phyloP scores from a whole-genome alignment of 2,113 vertebrate species.

The Microtus ochrogaster region DNA sequence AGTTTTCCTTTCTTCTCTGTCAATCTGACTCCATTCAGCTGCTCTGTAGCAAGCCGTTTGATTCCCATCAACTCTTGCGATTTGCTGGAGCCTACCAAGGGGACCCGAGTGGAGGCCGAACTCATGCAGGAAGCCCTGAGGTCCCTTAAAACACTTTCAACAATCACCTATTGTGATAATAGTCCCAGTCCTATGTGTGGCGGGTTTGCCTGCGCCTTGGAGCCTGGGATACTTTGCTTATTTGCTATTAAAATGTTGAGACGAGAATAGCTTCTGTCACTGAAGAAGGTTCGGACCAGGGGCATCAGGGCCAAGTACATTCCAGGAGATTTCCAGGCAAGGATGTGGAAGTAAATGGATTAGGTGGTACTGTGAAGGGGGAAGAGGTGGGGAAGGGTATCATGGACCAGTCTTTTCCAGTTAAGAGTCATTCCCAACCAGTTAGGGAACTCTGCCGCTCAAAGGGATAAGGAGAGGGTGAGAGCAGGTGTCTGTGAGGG shows the following conservation, averaged over 20 bases:
- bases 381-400: background rate
- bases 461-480: background rate
- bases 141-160: constrained; percentile 78
- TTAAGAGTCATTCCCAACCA: background rate
- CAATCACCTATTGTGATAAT: constrained; percentile 76
- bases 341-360: constrained; percentile 28
- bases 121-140: constrained; percentile 74
- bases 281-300: background rate
- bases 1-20: constrained; percentile 78
- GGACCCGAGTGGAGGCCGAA: constrained; percentile 68
- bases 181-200: background rate
- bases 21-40: constrained; percentile 76
- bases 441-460: background rate
- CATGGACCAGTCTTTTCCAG: background rate
- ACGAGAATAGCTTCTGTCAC: constrained; percentile 46
- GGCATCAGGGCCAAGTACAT: background rate
- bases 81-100: constrained; percentile 74
- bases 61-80: constrained; percentile 75
- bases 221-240: constrained; percentile 62
- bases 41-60: constrained; percentile 74
- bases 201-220: constrained; percentile 7
- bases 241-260: constrained; percentile 53
- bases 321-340: constrained; percentile 30
- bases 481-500: background rate
- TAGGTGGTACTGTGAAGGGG: background rate